Evolutionary conservation across 2,888 invertebrate genomes (phyloP), one percentile per base, ranked within the genome.

Genomic region (Drosophila anceps): DNA sequence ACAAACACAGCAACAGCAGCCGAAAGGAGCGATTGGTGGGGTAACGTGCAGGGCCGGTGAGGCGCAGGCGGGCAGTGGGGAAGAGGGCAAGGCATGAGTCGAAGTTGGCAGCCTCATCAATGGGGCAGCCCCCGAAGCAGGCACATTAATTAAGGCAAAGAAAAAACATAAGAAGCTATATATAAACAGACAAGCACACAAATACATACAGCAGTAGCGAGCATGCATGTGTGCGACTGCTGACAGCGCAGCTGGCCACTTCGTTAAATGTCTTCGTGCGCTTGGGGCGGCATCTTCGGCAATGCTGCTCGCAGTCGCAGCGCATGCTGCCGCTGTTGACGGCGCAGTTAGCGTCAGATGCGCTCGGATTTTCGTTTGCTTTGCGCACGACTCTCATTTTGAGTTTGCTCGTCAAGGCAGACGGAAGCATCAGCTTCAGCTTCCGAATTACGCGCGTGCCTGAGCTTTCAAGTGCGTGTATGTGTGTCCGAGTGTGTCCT

Each of bases 341-440:
- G 33, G 69, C 64, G 76, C 81, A 53, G 83, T 44, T 57, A 48
- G 68, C 73, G 76, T 48, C 61, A 58, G 69, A 69, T 69, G 76
- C 68, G 77, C 80, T 84, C 82, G 83, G 88, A 61, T 85, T 76
- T 84, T 84, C 77, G 73, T 82, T 84, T 83, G 79, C 87, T 88
- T 83, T 88, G 84, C 83, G 81, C 81, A 88, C 84, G 86, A 86
- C 84, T 84, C 88, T 83, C 86, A 85, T 87, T 89, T 88, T 89
- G 89, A 79, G 84, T 85, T 89, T 87, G 87, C 87, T 87, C 84
- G 84, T 87, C 84, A 82, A 88, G 72, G 87, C 87, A 82, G 80
- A 79, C 84, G 84, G 84, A 89, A 84, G 88, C 79, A 85, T 65
- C 71, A 44, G 77, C 69, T 73, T 77, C 71, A 79, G 80, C 80